Base-by-base conservation (phyloP, 2,113 vertebrate genomes). In the Chloropsis hardwickii region DNA sequence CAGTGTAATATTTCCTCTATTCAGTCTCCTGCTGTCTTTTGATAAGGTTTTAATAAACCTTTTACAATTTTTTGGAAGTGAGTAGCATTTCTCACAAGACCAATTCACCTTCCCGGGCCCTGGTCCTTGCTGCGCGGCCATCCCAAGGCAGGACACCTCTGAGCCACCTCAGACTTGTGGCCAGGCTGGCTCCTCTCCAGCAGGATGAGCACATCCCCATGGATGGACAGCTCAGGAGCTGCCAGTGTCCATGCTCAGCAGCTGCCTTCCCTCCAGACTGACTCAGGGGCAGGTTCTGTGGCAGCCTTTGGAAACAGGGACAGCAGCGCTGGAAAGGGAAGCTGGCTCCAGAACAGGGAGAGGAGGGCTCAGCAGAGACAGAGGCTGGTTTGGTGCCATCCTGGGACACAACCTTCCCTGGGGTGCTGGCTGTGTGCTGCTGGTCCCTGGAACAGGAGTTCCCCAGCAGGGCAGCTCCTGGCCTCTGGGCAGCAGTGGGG, bases 111-210 rank as follows among this genome's bases (percentile, higher is more conserved):
- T 50, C 19, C 10, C 15, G 24, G 37, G 39, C 23, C 35, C 19
- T 24, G 62, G 3, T 37, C 67, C 54, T 12, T 11, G 56, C 56
- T 70, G 27, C 50, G 39, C n/a, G 56, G 33, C 18, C 65, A 33
- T 6, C 20, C 39, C 27, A 6, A 0, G 10, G 7, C 0, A 66
- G 51, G 23, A 50, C 56, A 45, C 2, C 15, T 21, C 7, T 0
- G 1, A 35, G 4, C 13, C 44, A 10, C 19, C 28, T 40, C 37
- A 15, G 33, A 5, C 23, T 14, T 3, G 1, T 2, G 51, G 53
- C n/a, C 58, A 50, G 39, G 17, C 0, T 0, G 8, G 35, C 25
- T 65, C 35, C 71, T 51, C 40, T 50, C 31, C 66, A 37, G 35
- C 17, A 54, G 73, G 42, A 51, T 0, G 0, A 57, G 51, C 25